Evolutionary conservation across 2,797 vertebrate species (phyloP).

Genomic region (Rhincodon typus): DNA sequence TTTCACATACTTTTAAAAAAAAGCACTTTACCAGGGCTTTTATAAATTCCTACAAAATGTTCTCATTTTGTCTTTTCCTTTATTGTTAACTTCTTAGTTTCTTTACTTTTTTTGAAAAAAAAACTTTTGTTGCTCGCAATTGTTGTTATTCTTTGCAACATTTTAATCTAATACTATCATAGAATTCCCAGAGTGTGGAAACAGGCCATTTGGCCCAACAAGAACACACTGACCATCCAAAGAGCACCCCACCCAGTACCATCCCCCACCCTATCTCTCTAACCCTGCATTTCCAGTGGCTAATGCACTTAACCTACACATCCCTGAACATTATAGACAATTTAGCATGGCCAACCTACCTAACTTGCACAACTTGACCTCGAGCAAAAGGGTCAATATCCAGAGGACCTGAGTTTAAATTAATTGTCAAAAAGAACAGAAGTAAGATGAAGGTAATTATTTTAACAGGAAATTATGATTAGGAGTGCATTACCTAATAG

Average conservation of each 20-base stretch:
- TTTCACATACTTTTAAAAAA: not conserved
- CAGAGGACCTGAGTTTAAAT: not conserved
- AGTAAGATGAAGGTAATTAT: not conserved
- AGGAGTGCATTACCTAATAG: not conserved
- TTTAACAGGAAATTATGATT: not conserved
- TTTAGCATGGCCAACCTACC: too few species aligned
- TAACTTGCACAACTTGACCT: not conserved
- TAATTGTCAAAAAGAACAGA: not conserved
- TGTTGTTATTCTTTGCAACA: not conserved
- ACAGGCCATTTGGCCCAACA: too few species aligned
- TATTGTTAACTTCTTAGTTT: not conserved
- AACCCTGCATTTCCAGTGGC: too few species aligned
- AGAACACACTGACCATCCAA: too few species aligned
- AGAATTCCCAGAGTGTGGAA: too few species aligned
- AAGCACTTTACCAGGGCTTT: not conserved
- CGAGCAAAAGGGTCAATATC: not conserved
- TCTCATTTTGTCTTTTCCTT: not conserved
- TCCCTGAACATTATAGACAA: too few species aligned
- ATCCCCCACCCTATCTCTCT: too few species aligned
- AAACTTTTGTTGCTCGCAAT: not conserved
- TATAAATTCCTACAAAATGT: not conserved
- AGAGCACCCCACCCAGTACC: too few species aligned
- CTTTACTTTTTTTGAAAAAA: not conserved
- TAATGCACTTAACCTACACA: too few species aligned
- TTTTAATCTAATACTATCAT: not conserved